Percentiles rank a stretch among this genome's conserved stretches.
These are phyloP conservation scores for Raphicerus campestris DNA, from an alignment of 2,113 vertebrate genomes.

Conservation along the genomic window DNA sequence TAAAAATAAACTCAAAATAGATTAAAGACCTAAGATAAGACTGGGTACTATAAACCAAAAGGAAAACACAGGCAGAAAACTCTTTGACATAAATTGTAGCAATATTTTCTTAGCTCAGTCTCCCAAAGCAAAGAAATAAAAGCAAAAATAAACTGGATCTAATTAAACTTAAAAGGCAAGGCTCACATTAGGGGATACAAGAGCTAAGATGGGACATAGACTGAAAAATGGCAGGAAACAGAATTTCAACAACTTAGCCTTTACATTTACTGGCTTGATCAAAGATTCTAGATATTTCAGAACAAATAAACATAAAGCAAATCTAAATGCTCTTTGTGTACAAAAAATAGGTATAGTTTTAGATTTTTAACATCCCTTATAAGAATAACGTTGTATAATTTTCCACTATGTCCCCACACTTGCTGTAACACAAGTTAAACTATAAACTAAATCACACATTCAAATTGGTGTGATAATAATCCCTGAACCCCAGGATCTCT, in stretches of 20 bases:
- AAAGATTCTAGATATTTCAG: no score
- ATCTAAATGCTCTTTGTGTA: background rate
- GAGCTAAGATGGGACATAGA: background rate
- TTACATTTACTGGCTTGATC: fast-evolving
- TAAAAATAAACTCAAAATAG: background rate
- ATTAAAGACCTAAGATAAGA: background rate
- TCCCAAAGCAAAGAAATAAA: background rate
- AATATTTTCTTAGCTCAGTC: background rate
- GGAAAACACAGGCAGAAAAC: background rate
- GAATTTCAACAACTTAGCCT: fast-evolving
- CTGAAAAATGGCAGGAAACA: fast-evolving
- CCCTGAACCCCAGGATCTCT: fast-evolving
- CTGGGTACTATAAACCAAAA: fast-evolving
- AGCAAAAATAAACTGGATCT: background rate
- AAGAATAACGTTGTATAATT: background rate
- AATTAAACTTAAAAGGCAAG: background rate
- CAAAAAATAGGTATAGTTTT: background rate
- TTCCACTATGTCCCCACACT: background rate
- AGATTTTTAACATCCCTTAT: background rate
- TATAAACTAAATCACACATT: background rate
- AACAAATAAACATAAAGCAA: no score
- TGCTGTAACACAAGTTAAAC: background rate
- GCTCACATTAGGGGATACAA: background rate
- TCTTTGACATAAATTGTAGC: fast-evolving
- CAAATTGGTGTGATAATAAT: background rate